These are phyloP conservation scores for Pelecanoides urinatrix DNA, from an alignment of 2,113 vertebrate genomes.

Conservation along the genomic window DNA sequence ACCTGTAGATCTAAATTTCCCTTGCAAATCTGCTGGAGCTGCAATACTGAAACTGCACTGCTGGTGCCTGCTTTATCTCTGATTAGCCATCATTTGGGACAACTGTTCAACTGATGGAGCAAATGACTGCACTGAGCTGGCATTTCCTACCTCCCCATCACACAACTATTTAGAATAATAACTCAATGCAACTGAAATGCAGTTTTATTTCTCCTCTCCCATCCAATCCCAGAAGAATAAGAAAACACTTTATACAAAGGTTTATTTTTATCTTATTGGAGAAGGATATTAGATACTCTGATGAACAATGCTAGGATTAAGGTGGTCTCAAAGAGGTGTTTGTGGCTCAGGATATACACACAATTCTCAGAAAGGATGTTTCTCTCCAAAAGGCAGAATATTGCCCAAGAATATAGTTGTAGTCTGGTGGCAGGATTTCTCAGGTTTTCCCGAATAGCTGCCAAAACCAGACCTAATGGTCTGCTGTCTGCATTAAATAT, in stretches of 20 bases:
- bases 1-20: slow-evolving; percentile 60
- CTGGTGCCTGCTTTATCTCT: slow-evolving; percentile 60
- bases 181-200: not conserved
- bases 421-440: not conserved
- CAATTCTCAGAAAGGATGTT: not conserved
- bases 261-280: not conserved
- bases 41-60: slow-evolving; percentile 37
- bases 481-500: not conserved
- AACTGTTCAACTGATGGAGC: slow-evolving; percentile 35
- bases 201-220: not conserved
- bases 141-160: slow-evolving; percentile 26
- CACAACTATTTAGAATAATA: not conserved
- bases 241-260: not conserved
- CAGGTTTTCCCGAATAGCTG: not conserved
- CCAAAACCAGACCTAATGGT: not conserved
- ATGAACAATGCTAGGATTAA: not conserved
- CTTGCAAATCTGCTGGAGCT: slow-evolving; percentile 61
- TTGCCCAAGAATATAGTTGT: not conserved
- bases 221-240: not conserved
- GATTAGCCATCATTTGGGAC: slow-evolving; percentile 63
- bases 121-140: slow-evolving; percentile 45
- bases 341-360: not conserved
- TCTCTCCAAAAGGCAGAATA: not conserved
- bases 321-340: not conserved
- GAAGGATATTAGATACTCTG: not conserved